phyloP scores from a whole-genome alignment of 92 coral and sea anemone species.

The Desmophyllum pertusum region DNA sequence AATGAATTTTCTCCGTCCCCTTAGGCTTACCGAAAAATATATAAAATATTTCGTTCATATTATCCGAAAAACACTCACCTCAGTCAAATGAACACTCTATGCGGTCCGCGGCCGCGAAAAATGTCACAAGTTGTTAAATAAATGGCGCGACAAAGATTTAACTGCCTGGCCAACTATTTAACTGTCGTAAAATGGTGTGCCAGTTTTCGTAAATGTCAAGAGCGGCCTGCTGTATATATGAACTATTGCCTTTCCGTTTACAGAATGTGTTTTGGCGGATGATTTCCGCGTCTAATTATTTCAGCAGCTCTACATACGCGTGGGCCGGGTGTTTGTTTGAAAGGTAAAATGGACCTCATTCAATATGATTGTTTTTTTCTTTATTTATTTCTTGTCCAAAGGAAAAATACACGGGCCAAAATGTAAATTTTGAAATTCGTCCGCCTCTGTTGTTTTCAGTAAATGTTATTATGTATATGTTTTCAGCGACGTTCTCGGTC shows the following conservation, averaged over 20 bases:
- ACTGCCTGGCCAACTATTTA: background rate
- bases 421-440: constrained; percentile 21
- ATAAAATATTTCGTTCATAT: background rate
- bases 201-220: background rate
- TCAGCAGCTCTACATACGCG: background rate
- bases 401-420: background rate
- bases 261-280: background rate
- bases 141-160: background rate
- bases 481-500: background rate
- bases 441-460: background rate
- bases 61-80: background rate
- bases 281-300: background rate
- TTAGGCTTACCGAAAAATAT: background rate
- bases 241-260: background rate
- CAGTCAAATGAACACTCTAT: background rate
- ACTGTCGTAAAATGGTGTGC: background rate
- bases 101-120: background rate
- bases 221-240: background rate
- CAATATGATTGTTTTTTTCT: background rate
- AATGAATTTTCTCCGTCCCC: background rate
- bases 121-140: background rate
- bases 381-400: background rate
- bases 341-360: background rate
- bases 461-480: background rate
- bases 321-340: background rate